phyloP scores from a whole-genome alignment of 2,797 vertebrate species.

The Poliocrania exsul region DNA sequence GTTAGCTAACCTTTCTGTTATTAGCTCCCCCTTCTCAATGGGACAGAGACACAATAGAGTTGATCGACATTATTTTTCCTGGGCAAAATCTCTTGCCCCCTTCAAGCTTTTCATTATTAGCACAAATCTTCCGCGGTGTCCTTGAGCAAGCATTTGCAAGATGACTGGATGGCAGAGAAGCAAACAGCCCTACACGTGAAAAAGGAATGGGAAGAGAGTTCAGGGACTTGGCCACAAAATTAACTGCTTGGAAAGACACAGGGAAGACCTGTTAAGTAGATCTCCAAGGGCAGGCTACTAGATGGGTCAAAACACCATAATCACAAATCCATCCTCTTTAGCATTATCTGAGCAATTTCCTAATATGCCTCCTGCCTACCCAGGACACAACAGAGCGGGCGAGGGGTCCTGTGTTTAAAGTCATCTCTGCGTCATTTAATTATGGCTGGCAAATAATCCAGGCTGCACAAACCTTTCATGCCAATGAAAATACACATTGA shows the following conservation, averaged over 20 bases:
- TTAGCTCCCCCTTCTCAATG: constrained; percentile 2
- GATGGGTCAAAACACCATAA: constrained; percentile 38
- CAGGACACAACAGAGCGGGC: accelerated
- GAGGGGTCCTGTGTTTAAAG: not conserved
- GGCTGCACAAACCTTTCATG: not conserved
- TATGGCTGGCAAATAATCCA: not conserved
- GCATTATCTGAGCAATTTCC: not conserved
- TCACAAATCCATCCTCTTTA: constrained; percentile 63
- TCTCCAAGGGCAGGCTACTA: constrained; percentile 60
- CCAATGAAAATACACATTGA: accelerated
- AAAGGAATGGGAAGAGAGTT: constrained; percentile 59
- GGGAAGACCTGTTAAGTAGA: constrained; percentile 57
- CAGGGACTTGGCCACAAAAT: constrained; percentile 67
- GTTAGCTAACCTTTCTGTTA: not conserved
- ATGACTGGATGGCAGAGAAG: constrained; percentile 59
- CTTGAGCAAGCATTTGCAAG: constrained; percentile 58
- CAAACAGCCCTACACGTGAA: constrained; percentile 48
- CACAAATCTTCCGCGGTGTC: constrained; percentile 55
- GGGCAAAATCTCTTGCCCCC: constrained; percentile 33
- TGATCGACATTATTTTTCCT: constrained; percentile 16
- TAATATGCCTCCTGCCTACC: not conserved
- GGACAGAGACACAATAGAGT: not conserved
- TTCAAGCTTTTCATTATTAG: constrained; percentile 69
- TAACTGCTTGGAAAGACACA: constrained; percentile 54
- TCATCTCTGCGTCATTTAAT: not conserved